Evolutionary conservation across 1,140 invertebrate genomes (phyloP), one percentile per base, ranked within the genome.

Genomic region (Rhizoglyphus robini): DNA sequence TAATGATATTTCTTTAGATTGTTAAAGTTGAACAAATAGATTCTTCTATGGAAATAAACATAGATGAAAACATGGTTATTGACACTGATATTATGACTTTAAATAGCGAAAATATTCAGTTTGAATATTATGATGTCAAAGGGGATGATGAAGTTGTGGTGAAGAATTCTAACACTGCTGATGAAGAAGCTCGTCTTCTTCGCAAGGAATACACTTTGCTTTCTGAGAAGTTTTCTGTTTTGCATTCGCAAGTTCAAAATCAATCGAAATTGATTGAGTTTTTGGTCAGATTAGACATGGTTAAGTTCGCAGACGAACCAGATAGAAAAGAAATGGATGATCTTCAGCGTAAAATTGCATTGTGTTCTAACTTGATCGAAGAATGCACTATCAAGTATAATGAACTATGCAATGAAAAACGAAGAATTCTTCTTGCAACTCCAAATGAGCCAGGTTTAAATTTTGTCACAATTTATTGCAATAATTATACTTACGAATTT

Each of bases 191-290:
- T n/a, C 15, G 23, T 20, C 13, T 20, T 27, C 23, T 51, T 1
- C 15, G 23, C 13, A 51, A 51, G 29, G 58, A 60, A 60, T 60
- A n/a, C 8, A 32, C 58, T 60, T 1, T 29, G 13, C 15, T 29
- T 34, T 29, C 15, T 15, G 58, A 60, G 29, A 60, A 60, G 20
- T 60, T 60, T 32, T 1, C 58, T 8, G 15, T 34, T 30, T 18
- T 60, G 3, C 58, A 60, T 29, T 51, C 48, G 13, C 48, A 51
- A 51, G 48, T 27, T 25, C 58, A 60, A 60, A 18, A 60, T 46
- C 58, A 60, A 27, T 13, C 32, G 23, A 60, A 60, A 46, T 23
- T 60, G 30, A 60, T 60, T 60, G 58, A 60, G 29, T 27, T 60
- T 29, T 2, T 60, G n/a, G 15, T 60, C 13, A 29, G 58, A 34